Conservation (phyloP, 2,888 invertebrate species). For the Rhodophaea formosa region DNA sequence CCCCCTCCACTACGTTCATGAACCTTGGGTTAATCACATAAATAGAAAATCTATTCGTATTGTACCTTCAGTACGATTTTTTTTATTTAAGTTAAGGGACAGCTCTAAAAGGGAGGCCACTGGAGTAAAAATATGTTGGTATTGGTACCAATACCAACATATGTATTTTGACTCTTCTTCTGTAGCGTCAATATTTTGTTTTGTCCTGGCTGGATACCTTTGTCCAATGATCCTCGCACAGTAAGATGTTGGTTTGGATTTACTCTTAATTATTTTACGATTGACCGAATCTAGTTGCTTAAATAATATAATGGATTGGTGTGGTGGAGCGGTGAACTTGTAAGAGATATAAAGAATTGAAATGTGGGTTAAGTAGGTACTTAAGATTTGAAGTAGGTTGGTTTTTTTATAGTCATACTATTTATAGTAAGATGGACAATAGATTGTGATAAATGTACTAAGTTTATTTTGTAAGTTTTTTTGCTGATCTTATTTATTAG, state of each 20-base stretch:
- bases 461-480: too few species aligned
- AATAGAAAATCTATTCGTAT: too few species aligned
- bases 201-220: conserved; percentile 20
- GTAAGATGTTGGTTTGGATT: conserved; percentile 10
- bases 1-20: too few species aligned
- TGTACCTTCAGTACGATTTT: too few species aligned
- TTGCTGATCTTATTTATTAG: too few species aligned
- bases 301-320: conserved; percentile 18
- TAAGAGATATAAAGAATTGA: background rate
- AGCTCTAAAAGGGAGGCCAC: too few species aligned
- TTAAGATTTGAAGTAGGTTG: background rate
- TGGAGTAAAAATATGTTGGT: too few species aligned
- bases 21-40: too few species aligned
- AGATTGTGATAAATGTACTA: too few species aligned
- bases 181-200: background rate
- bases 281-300: conserved; percentile 21
- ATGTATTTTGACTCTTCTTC: background rate
- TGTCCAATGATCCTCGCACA: conserved; percentile 13
- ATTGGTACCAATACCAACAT: background rate
- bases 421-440: too few species aligned
- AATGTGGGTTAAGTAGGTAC: background rate
- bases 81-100: too few species aligned
- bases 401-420: too few species aligned
- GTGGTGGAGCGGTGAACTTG: background rate
- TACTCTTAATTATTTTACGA: conserved; percentile 17